These are phyloP conservation scores for Oncorhynchus mykiss DNA, from an alignment of 2,113 vertebrate species.

Conservation along the genomic window DNA sequence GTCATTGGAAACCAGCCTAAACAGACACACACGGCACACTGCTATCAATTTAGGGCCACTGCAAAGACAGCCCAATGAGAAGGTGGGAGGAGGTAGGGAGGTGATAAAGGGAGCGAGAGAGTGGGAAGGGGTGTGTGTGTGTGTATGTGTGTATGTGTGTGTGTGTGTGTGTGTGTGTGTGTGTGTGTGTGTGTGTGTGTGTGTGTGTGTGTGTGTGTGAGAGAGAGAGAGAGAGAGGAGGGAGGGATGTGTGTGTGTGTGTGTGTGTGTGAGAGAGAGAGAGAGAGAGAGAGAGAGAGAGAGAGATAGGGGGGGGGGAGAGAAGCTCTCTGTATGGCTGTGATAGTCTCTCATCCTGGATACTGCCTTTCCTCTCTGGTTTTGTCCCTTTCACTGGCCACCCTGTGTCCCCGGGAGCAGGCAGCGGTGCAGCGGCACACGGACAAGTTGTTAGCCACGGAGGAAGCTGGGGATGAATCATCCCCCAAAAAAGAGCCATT, in stretches of 20 bases:
- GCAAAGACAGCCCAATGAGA: conserved; percentile 65
- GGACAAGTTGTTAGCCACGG: conserved; percentile 56
- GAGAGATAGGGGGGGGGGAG: conserved; percentile 23
- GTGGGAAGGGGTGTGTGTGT: conserved; percentile 33
- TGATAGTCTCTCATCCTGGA: conserved; percentile 67
- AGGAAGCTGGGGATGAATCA: conserved; percentile 62
- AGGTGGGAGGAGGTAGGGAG: conserved; percentile 64
- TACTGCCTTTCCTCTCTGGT: conserved; percentile 62
- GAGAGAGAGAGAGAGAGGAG: conserved; percentile 22
- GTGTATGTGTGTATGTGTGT: not conserved
- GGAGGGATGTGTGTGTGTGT: conserved; percentile 29
- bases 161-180: too few relatives aligned
- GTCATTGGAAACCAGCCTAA: conserved; percentile 62
- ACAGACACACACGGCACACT: conserved; percentile 25
- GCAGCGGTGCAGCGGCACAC: conserved; percentile 31
- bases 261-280: not conserved
- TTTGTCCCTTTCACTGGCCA: conserved; percentile 46
- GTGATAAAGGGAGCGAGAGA: conserved; percentile 50
- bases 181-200: too few relatives aligned
- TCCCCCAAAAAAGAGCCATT: conserved; percentile 72
- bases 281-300: conserved; percentile 41
- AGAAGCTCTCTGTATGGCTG: conserved; percentile 54
- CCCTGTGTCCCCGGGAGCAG: conserved; percentile 53
- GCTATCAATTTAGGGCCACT: conserved; percentile 59
- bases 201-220: not conserved